Base-by-base conservation (phyloP, 2,888 invertebrate species). In the Leistus spinibarbis region DNA sequence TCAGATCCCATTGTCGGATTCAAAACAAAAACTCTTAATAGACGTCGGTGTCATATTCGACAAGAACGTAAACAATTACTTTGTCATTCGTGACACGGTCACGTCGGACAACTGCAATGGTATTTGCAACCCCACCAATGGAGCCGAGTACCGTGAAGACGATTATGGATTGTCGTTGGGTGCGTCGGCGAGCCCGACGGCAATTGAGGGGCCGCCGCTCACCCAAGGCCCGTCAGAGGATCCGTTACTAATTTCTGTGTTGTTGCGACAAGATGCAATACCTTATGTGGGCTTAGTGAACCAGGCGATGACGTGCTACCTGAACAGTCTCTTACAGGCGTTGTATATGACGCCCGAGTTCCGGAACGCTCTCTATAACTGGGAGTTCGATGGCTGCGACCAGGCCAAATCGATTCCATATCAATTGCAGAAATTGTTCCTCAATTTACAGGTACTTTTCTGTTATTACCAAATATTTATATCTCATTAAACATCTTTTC, bases 331-430 rank as follows among this genome's bases (percentile, higher is more conserved):
- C 63, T 86, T 96, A 22, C 96, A 96, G 86, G 93, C 95, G 0
- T 87, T 96, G 3, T 96, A 90, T 82, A 96, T 96, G 95, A 96
- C 96, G 0, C 96, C 96, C 0, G 96, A 96, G 85, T 96, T 96
- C 83, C 88, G 96, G 54, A 96, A 96, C 86, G 94, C 94, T 2
- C 86, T 96, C 53, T 96, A 96, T 84, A 91, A 92, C 81, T 94
- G 94, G 93, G 91, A 93, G 82, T 94, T 91, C 82, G 91, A 92
- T 81, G 91, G 90, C 5, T 89, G 89, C 5, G 91, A 92, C 78
- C 91, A 90, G 79, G 85, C 87, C 3, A 91, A 91, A 81, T 94
- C 92, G 79, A 95, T 96, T 79, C 95, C 95, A 0, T 95, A 91
- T 85, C 95, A 96, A 82, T 86, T 96, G 79, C 96, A 96, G 83